phyloP scores from a whole-genome alignment of 2,888 invertebrate species.

The Leptothorax acervorum region DNA sequence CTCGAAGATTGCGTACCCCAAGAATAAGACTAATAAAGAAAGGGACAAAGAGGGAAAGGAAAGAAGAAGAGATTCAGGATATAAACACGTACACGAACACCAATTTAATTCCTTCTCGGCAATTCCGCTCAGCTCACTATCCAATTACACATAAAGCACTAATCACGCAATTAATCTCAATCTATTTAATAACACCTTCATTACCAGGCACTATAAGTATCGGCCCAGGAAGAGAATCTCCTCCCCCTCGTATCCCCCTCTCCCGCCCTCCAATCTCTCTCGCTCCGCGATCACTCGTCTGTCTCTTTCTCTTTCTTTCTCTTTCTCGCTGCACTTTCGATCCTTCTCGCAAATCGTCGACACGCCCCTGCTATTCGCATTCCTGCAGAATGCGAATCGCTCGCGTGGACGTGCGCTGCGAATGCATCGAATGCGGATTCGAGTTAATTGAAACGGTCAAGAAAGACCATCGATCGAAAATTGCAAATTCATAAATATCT shows the following conservation, averaged over 20 bases:
- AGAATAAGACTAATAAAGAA: slow-evolving; percentile 39
- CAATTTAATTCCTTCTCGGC: slow-evolving; percentile 75
- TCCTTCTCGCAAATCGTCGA: slow-evolving; percentile 75
- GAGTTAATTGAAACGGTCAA: slow-evolving; percentile 78
- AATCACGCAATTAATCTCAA: slow-evolving; percentile 85
- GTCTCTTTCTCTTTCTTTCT: slow-evolving; percentile 51
- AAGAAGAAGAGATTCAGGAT: slow-evolving; percentile 61
- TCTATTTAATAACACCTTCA: slow-evolving; percentile 85
- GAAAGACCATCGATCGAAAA: slow-evolving; percentile 63
- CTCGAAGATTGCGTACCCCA: background rate
- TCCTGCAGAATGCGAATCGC: slow-evolving; percentile 74
- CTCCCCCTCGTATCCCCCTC: slow-evolving; percentile 13
- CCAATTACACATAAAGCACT: slow-evolving; percentile 84
- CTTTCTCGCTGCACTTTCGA: slow-evolving; percentile 61
- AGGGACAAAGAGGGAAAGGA: slow-evolving; percentile 24
- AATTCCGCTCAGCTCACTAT: slow-evolving; percentile 77
- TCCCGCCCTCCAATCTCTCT: slow-evolving; percentile 47
- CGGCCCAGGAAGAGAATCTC: slow-evolving; percentile 70
- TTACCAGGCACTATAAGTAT: slow-evolving; percentile 78
- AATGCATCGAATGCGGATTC: slow-evolving; percentile 70
- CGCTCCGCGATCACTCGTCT: slow-evolving; percentile 42
- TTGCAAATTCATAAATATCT: slow-evolving; percentile 64
- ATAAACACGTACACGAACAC: slow-evolving; percentile 75
- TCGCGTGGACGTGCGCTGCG: slow-evolving; percentile 67
- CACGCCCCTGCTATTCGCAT: slow-evolving; percentile 78